These are phyloP conservation scores for Varroa destructor DNA, from an alignment of 1,140 invertebrate species.

Conservation along the genomic window DNA sequence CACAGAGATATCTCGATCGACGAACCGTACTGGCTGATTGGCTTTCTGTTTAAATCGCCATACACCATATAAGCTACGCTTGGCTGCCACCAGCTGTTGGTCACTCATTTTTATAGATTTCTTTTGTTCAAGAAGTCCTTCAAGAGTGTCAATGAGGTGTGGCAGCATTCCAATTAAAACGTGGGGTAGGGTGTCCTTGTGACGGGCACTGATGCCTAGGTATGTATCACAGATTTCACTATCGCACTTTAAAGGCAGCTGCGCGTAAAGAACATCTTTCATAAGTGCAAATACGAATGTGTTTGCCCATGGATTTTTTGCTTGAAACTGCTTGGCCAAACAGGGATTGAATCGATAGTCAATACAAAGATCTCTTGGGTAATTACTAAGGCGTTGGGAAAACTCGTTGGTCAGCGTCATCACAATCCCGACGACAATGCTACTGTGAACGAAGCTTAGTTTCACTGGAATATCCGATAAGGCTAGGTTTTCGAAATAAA, in stretches of 20 bases:
- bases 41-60: conserved; percentile 5
- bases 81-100: conserved; percentile 20
- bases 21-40: not conserved
- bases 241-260: not conserved
- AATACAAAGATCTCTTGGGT: not conserved
- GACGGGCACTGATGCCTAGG: not conserved
- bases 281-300: not conserved
- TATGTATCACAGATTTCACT: not conserved
- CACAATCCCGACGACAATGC: no score
- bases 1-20: not conserved
- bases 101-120: not conserved
- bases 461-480: not conserved
- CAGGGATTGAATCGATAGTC: not conserved
- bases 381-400: not conserved
- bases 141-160: not conserved
- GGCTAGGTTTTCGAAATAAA: not conserved
- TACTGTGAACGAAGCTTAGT: not conserved
- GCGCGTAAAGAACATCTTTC: not conserved
- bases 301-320: conserved; percentile 6
- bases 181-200: not conserved
- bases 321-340: not conserved
- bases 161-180: not conserved
- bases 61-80: not conserved
- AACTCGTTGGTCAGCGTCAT: no score
- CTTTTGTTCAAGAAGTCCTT: not conserved